These are phyloP conservation scores for Drosophila leontia DNA, from an alignment of 1,140 invertebrate genomes.

Conservation along the genomic window DNA sequence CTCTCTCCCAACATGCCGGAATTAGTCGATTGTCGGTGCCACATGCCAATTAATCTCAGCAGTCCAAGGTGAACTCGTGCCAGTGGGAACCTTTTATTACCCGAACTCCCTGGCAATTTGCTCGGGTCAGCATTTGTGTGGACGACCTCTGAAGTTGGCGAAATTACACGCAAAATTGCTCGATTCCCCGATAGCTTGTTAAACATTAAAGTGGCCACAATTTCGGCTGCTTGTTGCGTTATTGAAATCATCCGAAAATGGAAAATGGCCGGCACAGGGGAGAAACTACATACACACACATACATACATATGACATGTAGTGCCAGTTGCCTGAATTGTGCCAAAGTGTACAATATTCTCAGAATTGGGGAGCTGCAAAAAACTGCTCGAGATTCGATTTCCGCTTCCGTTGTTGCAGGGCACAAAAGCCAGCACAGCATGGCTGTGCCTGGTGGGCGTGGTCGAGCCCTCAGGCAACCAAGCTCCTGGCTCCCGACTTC, in stretches of 20 bases:
- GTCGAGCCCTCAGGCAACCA: not conserved
- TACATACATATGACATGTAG: not conserved
- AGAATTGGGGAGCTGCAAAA: conserved; percentile 35
- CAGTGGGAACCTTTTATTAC: conserved; percentile 22
- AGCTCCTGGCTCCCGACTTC: conserved; percentile 29
- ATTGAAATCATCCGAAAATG: conserved; percentile 45
- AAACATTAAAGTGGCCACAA: conserved; percentile 76
- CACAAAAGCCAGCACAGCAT: conserved; percentile 50
- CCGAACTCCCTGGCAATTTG: conserved; percentile 47
- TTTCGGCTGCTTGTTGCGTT: conserved; percentile 50
- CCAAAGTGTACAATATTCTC: conserved; percentile 55
- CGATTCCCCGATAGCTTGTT: conserved; percentile 64
- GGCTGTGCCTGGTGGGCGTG: conserved; percentile 46
- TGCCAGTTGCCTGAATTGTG: conserved; percentile 46
- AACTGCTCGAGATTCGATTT: conserved; percentile 81
- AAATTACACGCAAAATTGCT: conserved; percentile 77
- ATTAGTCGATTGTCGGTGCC: conserved; percentile 11
- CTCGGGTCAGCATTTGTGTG: conserved; percentile 54
- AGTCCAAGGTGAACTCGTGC: conserved; percentile 42
- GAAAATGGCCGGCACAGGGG: conserved; percentile 14
- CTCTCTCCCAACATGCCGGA: not conserved
- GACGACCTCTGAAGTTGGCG: conserved; percentile 15
- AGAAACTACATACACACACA: conserved; percentile 21
- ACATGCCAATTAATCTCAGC: conserved; percentile 74
- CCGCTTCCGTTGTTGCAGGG: conserved; percentile 77